phyloP scores from a whole-genome alignment of 35 echinoderm and acorn worm genomes.

The Lytechinus variegatus region DNA sequence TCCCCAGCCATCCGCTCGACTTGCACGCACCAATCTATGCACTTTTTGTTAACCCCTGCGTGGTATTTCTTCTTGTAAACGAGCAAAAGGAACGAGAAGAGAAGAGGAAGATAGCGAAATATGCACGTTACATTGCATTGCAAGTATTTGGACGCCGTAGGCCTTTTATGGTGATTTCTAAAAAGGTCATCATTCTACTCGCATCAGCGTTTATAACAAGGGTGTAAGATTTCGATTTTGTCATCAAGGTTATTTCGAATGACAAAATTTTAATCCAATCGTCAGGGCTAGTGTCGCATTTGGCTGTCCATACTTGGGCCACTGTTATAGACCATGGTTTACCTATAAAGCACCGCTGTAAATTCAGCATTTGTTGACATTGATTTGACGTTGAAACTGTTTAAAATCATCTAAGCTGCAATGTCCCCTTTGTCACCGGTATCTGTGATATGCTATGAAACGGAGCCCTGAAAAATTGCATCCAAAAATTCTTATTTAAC shows the following conservation, averaged over 20 bases:
- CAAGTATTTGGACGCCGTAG: background rate
- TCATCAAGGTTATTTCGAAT: background rate
- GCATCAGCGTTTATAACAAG: background rate
- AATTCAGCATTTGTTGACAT: too few relatives aligned
- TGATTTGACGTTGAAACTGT: too few relatives aligned
- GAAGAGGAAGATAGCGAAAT: background rate
- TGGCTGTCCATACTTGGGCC: too few relatives aligned
- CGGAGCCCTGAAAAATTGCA: too few relatives aligned
- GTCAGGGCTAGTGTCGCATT: background rate
- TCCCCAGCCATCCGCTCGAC: background rate
- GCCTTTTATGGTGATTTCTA: background rate
- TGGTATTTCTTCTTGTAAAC: slow-evolving; percentile 4
- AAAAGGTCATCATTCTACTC: background rate
- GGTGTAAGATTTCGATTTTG: background rate
- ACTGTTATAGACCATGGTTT: too few relatives aligned
- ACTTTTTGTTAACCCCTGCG: slow-evolving; percentile 28
- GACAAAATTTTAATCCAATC: background rate
- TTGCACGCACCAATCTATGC: slow-evolving; percentile 31
- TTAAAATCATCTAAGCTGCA: too few relatives aligned
- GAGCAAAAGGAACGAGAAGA: background rate
- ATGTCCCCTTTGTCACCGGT: too few relatives aligned
- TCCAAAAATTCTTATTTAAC: too few relatives aligned
- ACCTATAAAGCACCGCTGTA: too few relatives aligned
- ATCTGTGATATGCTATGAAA: too few relatives aligned
- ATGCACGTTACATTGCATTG: background rate